These are phyloP conservation scores for Mionectes macconnelli DNA, from an alignment of 2,113 vertebrate species.

Conservation along the genomic window DNA sequence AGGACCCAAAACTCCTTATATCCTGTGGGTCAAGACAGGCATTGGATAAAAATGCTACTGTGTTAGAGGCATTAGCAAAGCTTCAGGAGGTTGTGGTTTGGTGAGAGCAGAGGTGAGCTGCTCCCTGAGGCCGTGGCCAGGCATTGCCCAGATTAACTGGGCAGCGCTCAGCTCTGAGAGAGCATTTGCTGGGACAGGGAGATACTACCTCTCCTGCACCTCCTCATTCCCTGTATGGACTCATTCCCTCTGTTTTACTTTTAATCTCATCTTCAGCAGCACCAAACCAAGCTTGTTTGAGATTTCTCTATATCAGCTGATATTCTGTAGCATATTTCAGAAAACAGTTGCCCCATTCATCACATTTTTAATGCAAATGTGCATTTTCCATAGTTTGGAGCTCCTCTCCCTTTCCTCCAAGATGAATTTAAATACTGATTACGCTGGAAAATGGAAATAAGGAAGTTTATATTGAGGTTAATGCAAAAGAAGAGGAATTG, in stretches of 20 bases:
- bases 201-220: neutral
- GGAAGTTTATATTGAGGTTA: neutral
- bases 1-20: neutral
- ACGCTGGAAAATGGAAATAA: neutral
- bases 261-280: neutral
- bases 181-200: slow-evolving; percentile 32
- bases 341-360: neutral
- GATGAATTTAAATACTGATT: neutral
- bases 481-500: neutral
- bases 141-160: slow-evolving; percentile 32
- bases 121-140: slow-evolving; percentile 32
- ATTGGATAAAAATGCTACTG: neutral
- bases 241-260: neutral
- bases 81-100: neutral
- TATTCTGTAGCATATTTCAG: neutral
- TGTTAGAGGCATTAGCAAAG: neutral
- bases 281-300: neutral
- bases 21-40: neutral
- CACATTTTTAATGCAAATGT: neutral
- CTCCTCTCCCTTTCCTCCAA: neutral
- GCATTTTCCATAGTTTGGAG: neutral
- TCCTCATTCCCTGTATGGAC: neutral
- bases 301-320: neutral
- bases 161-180: slow-evolving; percentile 15
- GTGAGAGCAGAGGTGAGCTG: neutral